phyloP scores from a whole-genome alignment of 2,113 vertebrate species.

The Hypanus sabinus region DNA sequence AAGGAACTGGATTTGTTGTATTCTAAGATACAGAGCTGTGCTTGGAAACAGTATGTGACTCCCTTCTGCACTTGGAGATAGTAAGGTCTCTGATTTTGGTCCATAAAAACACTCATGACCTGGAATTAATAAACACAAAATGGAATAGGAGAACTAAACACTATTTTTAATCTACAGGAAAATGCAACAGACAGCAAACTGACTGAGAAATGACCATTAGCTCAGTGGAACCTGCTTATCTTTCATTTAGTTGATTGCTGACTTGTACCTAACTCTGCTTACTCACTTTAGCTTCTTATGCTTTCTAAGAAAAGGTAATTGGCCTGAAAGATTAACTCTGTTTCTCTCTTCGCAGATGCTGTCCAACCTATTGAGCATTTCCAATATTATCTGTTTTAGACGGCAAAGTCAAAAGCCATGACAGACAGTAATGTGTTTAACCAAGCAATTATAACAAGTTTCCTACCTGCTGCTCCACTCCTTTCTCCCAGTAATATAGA shows the following conservation, averaged over 20 bases:
- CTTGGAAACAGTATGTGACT: background rate
- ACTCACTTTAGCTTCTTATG: too few species aligned
- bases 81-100: background rate
- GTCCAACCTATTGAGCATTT: too few species aligned
- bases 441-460: background rate
- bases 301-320: too few species aligned
- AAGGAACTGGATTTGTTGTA: slow-evolving; percentile 4
- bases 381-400: background rate
- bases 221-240: background rate
- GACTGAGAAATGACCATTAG: too few species aligned
- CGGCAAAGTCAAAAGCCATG: background rate
- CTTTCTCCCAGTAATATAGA: slow-evolving; percentile 28
- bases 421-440: background rate
- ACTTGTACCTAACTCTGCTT: background rate
- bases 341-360: too few species aligned
- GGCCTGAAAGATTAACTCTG: too few species aligned
- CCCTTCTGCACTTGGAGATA: background rate
- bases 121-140: background rate
- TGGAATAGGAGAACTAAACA: background rate
- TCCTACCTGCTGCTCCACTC: background rate
- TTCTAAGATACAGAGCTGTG: background rate
- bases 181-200: background rate
- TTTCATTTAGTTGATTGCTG: background rate
- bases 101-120: background rate
- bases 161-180: background rate